phyloP scores from a whole-genome alignment of 2,888 invertebrate species.

The Boloria selene region DNA sequence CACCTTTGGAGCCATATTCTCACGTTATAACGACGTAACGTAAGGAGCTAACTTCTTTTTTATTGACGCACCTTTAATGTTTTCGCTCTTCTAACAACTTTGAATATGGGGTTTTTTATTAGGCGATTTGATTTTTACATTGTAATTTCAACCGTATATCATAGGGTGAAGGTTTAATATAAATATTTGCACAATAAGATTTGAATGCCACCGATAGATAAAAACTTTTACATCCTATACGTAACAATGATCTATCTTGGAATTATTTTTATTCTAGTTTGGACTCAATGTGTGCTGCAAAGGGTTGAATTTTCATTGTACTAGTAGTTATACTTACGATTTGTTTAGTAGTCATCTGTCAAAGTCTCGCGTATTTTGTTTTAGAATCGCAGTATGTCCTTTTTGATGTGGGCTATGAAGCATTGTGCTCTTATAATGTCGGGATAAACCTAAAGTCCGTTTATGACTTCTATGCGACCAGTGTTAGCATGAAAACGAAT shows the following conservation, averaged over 20 bases:
- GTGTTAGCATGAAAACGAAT: constrained; percentile 64
- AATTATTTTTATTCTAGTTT: constrained; percentile 37
- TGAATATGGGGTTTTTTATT: constrained; percentile 75
- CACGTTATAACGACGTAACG: constrained; percentile 69
- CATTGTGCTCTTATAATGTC: constrained; percentile 72
- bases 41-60: constrained; percentile 80
- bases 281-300: constrained; percentile 10
- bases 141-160: constrained; percentile 43
- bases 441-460: constrained; percentile 70
- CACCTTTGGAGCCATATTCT: constrained; percentile 60
- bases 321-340: constrained; percentile 40
- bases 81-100: constrained; percentile 74
- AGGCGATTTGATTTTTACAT: constrained; percentile 42
- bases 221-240: constrained; percentile 66
- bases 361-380: constrained; percentile 67
- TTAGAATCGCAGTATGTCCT: constrained; percentile 63
- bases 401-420: constrained; percentile 69
- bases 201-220: constrained; percentile 69
- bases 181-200: constrained; percentile 44
- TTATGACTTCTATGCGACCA: constrained; percentile 71
- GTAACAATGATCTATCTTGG: constrained; percentile 45
- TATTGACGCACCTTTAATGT: constrained; percentile 78
- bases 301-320: constrained; percentile 45
- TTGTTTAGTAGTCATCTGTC: constrained; percentile 45
- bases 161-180: constrained; percentile 47